A percentile compares a stretch with the other conserved stretches of the same genome.
Evolutionary conservation across 1,140 invertebrate species (phyloP).

Genomic region (Hycleus phaleratus): DNA sequence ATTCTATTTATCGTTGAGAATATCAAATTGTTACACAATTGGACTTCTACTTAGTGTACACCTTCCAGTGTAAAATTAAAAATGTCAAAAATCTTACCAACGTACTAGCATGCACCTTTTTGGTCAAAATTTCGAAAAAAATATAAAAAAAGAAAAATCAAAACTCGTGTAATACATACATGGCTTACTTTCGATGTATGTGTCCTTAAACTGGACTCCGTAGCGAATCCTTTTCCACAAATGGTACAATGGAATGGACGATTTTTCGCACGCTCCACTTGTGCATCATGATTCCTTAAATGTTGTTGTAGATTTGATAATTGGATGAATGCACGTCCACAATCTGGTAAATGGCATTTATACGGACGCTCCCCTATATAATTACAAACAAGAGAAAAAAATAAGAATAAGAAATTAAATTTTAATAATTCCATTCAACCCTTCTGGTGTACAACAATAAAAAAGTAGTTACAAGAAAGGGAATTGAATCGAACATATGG

Average conservation of each 20-base stretch:
- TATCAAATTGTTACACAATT: no score
- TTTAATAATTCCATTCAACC: neutral
- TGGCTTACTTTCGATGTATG: slow-evolving; percentile 93
- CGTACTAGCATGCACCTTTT: neutral
- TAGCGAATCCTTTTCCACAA: slow-evolving; percentile 94
- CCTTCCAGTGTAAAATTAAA: no score
- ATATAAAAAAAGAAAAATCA: slow-evolving; percentile 29
- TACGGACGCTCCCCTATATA: slow-evolving; percentile 87
- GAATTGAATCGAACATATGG: no score
- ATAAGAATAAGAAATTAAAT: no score
- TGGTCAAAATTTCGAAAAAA: neutral
- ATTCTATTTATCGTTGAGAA: no score
- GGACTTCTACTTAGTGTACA: no score
- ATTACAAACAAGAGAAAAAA: slow-evolving; percentile 36
- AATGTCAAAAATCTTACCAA: neutral
- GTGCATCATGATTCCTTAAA: slow-evolving; percentile 90
- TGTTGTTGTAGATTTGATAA: slow-evolving; percentile 96
- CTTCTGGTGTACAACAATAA: neutral
- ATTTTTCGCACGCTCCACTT: slow-evolving; percentile 90
- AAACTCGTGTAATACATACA: slow-evolving; percentile 50
- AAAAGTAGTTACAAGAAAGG: no score
- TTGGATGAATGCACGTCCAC: slow-evolving; percentile 93
- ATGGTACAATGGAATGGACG: slow-evolving; percentile 92
- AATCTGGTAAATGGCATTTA: slow-evolving; percentile 92
- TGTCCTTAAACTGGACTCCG: slow-evolving; percentile 87